A percentile compares a stretch with the other conserved stretches of the same genome.
phyloP scores from a whole-genome alignment of 2,888 invertebrate genomes.

The Nemoura dubitans region DNA sequence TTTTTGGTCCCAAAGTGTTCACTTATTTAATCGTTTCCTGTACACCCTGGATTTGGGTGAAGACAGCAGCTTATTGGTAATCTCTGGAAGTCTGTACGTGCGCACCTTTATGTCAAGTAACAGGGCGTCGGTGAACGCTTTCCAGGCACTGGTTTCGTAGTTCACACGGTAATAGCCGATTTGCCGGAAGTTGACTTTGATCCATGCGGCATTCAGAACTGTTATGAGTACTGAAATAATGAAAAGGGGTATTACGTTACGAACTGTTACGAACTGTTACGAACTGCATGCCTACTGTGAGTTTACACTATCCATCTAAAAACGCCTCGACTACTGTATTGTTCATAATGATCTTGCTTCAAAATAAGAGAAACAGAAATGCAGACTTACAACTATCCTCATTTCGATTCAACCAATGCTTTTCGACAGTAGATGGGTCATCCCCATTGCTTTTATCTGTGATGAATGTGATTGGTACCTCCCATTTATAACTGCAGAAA shows the following conservation, averaged over 20 bases:
- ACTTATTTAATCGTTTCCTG: too few species aligned
- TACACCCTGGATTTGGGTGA: too few species aligned
- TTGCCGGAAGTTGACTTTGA: constrained; percentile 88
- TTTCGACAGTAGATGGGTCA: neutral
- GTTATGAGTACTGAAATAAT: constrained; percentile 66
- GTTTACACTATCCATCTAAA: too few species aligned
- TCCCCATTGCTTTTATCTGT: constrained; percentile 62
- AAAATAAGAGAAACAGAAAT: neutral
- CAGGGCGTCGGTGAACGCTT: constrained; percentile 60
- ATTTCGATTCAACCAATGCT: neutral
- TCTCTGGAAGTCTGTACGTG: too few species aligned
- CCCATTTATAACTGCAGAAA: constrained; percentile 80
- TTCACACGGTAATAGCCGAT: constrained; percentile 90
- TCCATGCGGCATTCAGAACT: constrained; percentile 67
- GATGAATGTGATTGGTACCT: constrained; percentile 81
- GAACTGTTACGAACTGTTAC: too few species aligned
- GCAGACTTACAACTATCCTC: neutral
- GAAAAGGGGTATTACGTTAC: constrained; percentile 36
- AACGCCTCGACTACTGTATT: too few species aligned
- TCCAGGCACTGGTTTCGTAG: constrained; percentile 77
- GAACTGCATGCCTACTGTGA: too few species aligned
- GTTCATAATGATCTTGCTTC: too few species aligned
- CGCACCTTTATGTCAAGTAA: neutral
- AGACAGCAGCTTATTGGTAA: too few species aligned
- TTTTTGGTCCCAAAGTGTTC: too few species aligned